A percentile compares a stretch with the other conserved stretches of the same genome.
Conservation (phyloP, 1,140 invertebrate genomes). For the Hylaeus anthracinus region DNA sequence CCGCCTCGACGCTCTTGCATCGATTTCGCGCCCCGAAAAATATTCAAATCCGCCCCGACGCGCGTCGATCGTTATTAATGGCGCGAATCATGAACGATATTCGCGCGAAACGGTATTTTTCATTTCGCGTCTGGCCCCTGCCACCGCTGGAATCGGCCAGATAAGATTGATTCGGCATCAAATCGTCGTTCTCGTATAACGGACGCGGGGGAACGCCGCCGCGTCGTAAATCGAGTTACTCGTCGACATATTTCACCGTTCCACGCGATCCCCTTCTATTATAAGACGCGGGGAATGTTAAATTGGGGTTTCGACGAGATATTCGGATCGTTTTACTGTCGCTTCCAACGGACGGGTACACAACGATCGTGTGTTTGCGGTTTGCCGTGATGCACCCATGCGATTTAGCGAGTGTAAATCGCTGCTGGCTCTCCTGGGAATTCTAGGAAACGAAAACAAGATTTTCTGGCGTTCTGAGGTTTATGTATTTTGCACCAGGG, state of each 20-base stretch:
- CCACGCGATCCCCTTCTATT: not conserved
- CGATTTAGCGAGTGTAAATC: too few species aligned
- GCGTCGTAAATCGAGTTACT: constrained; percentile 15
- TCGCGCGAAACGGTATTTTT: constrained; percentile 6
- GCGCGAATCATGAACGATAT: not conserved
- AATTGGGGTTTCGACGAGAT: not conserved
- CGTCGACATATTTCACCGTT: constrained; percentile 15
- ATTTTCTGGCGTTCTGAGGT: too few species aligned
- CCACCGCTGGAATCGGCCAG: constrained; percentile 1
- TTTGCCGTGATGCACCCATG: not conserved
- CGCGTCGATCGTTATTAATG: too few species aligned
- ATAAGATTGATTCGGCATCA: constrained; percentile 2
- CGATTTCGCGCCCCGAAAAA: not conserved
- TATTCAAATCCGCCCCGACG: too few species aligned
- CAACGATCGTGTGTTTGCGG: not conserved
- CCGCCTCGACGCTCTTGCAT: not conserved
- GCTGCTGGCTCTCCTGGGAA: too few species aligned
- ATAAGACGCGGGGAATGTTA: not conserved
- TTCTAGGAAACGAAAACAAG: too few species aligned
- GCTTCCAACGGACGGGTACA: not conserved
- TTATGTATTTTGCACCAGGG: too few species aligned
- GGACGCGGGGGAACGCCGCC: not conserved
- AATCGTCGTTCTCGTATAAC: not conserved
- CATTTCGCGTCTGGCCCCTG: not conserved
- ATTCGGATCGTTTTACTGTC: not conserved